Base-by-base conservation (phyloP, 2,888 invertebrate genomes). In the Drosophila neonasuta region DNA sequence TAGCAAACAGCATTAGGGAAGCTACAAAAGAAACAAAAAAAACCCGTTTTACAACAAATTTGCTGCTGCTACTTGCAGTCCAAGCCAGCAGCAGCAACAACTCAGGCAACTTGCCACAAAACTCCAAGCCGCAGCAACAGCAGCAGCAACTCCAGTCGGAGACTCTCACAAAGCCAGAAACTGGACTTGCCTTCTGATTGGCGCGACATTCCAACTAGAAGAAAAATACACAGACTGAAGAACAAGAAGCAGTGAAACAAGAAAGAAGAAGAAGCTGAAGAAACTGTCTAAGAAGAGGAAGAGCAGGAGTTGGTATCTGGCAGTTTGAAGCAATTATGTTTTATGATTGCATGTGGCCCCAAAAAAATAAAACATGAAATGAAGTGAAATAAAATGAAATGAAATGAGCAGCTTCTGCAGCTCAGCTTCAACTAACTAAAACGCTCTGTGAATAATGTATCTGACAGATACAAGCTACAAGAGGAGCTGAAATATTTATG, bases 31-130 rank as follows among this genome's bases (percentile, higher is more conserved):
- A 62, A 63, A 65, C 62, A 77, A 75, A 83, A 83, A 83, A 24
- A 24, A 83, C 83, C 79, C 71, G 83, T 83, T 86, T 79, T 85
- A 79, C 83, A 87, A 83, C 87, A 86, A 56, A 79, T 78, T 87
- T 79, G 50, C 68, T 76, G 70, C 76, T 66, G 70, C 76, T 66
- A 77, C 77, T 77, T 71, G 74, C 77, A 76, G 62, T 48, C 30
- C 29, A 29, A 46, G 41, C 24, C 44, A 41, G 13, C 17, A 42
- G 15, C 49, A 39, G 34, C 55, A 20, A 7, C 36, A 36, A 32
- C 36, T 4, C 29, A n/a, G 34, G 20, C 63, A 49, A 67, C 58
- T 76, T 72, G 77, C 67, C 77, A 56, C 72, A 61, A 60, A 57
- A 42, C 65, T 56, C 32, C 42, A 55, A 41, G 54, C 65, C 59